A percentile compares a stretch with the other conserved stretches of the same genome.
Evolutionary conservation across 2,797 vertebrate species (phyloP).

Genomic region (Darevskia mixta): DNA sequence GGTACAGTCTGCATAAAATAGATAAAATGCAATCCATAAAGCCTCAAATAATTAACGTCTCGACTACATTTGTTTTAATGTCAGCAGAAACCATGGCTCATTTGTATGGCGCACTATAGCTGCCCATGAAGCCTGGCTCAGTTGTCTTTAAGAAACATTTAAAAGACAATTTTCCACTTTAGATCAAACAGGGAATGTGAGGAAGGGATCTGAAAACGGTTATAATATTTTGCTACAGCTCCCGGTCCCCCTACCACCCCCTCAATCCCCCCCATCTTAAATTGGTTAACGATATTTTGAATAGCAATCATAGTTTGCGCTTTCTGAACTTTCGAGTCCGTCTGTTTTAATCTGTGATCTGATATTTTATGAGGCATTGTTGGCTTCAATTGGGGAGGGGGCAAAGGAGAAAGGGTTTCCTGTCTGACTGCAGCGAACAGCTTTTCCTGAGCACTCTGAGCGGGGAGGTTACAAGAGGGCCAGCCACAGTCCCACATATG

Average conservation of each 20-base stretch:
- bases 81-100: slow-evolving; percentile 20
- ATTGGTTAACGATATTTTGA: slow-evolving; percentile 62
- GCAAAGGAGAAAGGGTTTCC: slow-evolving; percentile 53
- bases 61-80: not conserved
- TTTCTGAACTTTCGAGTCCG: slow-evolving; percentile 64
- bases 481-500: slow-evolving; percentile 46
- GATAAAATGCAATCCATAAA: not conserved
- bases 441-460: slow-evolving; percentile 61
- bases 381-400: slow-evolving; percentile 33
- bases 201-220: slow-evolving; percentile 51
- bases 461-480: slow-evolving; percentile 59
- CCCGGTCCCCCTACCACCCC: not conserved
- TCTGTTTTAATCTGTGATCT: slow-evolving; percentile 70
- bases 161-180: slow-evolving; percentile 60
- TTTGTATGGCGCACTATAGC: not conserved
- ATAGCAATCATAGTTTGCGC: slow-evolving; percentile 50
- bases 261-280: slow-evolving; percentile 37
- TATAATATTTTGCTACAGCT: slow-evolving; percentile 60
- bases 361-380: slow-evolving; percentile 72
- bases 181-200: slow-evolving; percentile 62
- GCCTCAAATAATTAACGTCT: slow-evolving; percentile 1
- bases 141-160: slow-evolving; percentile 47
- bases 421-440: slow-evolving; percentile 48
- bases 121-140: slow-evolving; percentile 13
- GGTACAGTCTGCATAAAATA: not conserved